A percentile compares a stretch with the other conserved stretches of the same genome.
phyloP scores from a whole-genome alignment of 2,888 invertebrate genomes.

The Ectobius pallidus region DNA sequence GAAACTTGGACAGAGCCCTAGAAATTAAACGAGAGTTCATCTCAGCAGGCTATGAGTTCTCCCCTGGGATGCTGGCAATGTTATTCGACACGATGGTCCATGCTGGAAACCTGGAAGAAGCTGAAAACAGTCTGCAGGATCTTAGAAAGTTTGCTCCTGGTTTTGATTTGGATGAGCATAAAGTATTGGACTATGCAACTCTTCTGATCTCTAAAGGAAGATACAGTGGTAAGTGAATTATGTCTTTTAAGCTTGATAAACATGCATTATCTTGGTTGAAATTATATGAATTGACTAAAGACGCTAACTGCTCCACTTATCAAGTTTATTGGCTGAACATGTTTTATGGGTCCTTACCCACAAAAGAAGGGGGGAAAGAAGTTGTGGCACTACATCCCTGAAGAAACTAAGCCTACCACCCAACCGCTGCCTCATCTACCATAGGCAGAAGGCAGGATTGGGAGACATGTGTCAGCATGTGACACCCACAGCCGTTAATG shows the following conservation, averaged over 20 bases:
- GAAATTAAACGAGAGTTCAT: constrained; percentile 63
- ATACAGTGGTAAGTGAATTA: constrained; percentile 49
- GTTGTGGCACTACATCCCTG: too few relatives aligned
- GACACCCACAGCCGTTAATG: too few relatives aligned
- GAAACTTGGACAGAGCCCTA: constrained; percentile 61
- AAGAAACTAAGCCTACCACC: too few relatives aligned
- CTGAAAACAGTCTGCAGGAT: constrained; percentile 60
- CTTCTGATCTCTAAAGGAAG: constrained; percentile 61
- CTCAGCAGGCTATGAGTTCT: constrained; percentile 56
- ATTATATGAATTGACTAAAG: too few relatives aligned
- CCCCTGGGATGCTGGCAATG: constrained; percentile 70
- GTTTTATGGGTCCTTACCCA: too few relatives aligned
- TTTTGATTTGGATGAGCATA: constrained; percentile 68
- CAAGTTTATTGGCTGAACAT: not conserved
- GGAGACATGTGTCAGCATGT: too few relatives aligned
- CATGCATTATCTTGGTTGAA: not conserved
- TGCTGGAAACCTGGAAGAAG: constrained; percentile 60
- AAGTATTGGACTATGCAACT: constrained; percentile 67
- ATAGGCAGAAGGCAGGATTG: too few relatives aligned
- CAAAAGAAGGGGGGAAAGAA: too few relatives aligned
- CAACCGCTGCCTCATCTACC: too few relatives aligned
- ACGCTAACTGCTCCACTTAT: not conserved
- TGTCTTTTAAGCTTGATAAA: not conserved
- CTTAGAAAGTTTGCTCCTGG: constrained; percentile 60
- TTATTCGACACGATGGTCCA: constrained; percentile 67